These are phyloP conservation scores for Albula glossodonta DNA, from an alignment of 2,113 vertebrate genomes.

Conservation along the genomic window DNA sequence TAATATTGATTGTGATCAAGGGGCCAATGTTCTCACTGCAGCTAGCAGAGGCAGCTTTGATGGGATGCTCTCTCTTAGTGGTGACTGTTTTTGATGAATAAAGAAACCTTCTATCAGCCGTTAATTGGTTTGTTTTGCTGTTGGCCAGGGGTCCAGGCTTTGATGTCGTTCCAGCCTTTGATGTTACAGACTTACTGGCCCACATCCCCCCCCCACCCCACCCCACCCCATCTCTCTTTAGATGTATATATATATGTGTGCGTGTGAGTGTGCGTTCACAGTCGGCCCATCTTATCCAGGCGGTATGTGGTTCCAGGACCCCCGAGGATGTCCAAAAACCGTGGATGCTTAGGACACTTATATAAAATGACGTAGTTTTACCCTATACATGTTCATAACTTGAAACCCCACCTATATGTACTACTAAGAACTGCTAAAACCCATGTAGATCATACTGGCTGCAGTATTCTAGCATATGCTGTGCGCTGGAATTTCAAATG, in stretches of 20 bases:
- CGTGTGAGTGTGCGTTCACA: not conserved
- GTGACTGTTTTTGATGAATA: conserved; percentile 1
- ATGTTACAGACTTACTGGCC: not conserved
- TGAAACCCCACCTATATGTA: too few species aligned
- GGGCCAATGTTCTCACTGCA: not conserved
- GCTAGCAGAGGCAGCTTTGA: not conserved
- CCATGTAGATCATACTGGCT: too few species aligned
- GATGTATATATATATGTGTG: not conserved
- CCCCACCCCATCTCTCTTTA: not conserved
- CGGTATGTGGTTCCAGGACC: too few species aligned
- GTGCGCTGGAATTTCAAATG: too few species aligned
- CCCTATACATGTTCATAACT: too few species aligned
- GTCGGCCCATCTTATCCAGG: too few species aligned
- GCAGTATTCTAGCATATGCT: too few species aligned
- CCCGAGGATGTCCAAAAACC: too few species aligned
- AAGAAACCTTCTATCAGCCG: not conserved
- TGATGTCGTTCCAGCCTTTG: not conserved
- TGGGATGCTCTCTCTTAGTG: not conserved
- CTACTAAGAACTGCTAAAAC: too few species aligned
- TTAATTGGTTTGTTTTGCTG: conserved; percentile 7
- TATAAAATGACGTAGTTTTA: too few species aligned
- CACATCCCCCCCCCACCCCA: not conserved
- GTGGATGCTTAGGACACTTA: too few species aligned
- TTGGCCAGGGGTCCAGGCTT: not conserved
- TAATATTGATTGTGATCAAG: not conserved